phyloP scores from a whole-genome alignment of 2,113 vertebrate species.

The Gasterosteus nipponicus region DNA sequence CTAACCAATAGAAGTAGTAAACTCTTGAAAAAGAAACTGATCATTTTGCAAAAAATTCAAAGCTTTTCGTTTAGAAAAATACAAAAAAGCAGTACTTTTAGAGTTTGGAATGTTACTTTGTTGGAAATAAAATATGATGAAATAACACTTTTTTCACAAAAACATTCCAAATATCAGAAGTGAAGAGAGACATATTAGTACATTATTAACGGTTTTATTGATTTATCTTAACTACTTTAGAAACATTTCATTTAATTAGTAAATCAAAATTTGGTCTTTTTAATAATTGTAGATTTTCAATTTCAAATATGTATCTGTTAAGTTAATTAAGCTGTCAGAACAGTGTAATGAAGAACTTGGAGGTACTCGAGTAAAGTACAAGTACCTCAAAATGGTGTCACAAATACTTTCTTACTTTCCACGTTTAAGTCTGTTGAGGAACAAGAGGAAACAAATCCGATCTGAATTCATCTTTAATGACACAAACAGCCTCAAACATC shows the following conservation, averaged over 20 bases:
- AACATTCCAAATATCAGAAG: background rate
- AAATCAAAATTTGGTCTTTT: background rate
- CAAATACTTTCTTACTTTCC: background rate
- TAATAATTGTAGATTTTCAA: background rate
- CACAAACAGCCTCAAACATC: slow-evolving; percentile 34
- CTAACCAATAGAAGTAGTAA: background rate
- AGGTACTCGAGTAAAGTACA: background rate
- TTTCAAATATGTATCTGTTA: background rate
- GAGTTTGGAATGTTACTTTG: no score
- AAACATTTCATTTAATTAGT: background rate
- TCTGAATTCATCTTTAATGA: slow-evolving; percentile 51
- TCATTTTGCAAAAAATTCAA: no score
- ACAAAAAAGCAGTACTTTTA: no score
- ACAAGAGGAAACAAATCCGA: background rate
- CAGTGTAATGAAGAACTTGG: background rate
- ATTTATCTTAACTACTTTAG: no score
- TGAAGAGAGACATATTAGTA: background rate
- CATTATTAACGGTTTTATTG: no score
- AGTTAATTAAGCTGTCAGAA: background rate
- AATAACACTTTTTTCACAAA: no score
- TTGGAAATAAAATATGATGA: no score
- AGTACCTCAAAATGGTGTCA: background rate
- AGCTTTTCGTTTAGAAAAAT: no score
- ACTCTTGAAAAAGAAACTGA: background rate
- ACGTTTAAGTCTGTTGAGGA: background rate